Percentiles rank a stretch among this genome's conserved stretches.
These are phyloP conservation scores for Pyrrhosoma nymphula DNA, from an alignment of 2,888 invertebrate genomes.

Conservation along the genomic window DNA sequence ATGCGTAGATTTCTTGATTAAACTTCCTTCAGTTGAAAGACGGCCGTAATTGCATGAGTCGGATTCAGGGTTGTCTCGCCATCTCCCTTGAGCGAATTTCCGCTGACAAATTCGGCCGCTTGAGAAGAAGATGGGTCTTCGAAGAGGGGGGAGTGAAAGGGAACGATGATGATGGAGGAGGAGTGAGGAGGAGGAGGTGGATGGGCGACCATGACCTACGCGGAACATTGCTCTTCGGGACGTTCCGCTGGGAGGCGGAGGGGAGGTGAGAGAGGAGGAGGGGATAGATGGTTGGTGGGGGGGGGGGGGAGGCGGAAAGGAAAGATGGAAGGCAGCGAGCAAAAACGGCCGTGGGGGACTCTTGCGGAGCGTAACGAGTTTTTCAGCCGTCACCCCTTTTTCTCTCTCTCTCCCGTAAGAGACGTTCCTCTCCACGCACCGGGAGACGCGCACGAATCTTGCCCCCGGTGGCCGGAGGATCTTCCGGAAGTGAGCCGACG, in stretches of 20 bases:
- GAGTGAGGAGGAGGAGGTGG: not conserved
- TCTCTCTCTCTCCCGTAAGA: no score
- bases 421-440: no score
- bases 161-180: not conserved
- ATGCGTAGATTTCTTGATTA: no score
- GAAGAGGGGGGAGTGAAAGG: not conserved
- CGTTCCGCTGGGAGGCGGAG: not conserved
- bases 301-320: not conserved
- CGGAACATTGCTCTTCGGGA: not conserved
- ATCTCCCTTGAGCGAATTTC: no score
- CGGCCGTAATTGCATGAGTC: no score
- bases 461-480: not conserved
- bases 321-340: not conserved
- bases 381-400: not conserved
- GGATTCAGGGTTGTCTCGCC: no score
- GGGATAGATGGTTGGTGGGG: not conserved
- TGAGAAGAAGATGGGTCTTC: not conserved
- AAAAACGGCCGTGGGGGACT: not conserved
- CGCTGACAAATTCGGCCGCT: no score
- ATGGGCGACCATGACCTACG: conserved; percentile 32
- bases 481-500: no score
- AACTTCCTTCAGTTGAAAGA: no score
- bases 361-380: conserved; percentile 16
- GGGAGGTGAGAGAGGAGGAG: not conserved
- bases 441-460: no score